A percentile compares a stretch with the other conserved stretches of the same genome.
Conservation (phyloP, 2,888 invertebrate species). For the Carabus problematicus region DNA sequence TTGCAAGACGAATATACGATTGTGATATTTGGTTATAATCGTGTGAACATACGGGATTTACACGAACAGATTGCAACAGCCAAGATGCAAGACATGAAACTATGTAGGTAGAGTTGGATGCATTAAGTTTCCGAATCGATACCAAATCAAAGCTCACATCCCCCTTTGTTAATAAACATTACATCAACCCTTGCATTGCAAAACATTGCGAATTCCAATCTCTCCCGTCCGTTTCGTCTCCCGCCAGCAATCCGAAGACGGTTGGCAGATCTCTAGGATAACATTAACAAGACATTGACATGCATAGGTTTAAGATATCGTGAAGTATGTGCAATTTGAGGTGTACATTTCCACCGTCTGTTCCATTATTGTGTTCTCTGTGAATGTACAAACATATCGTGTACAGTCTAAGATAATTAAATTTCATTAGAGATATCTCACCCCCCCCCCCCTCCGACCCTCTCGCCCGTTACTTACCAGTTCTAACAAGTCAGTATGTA, state of each 20-base stretch:
- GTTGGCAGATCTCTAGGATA: not conserved
- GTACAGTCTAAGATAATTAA: constrained; percentile 37
- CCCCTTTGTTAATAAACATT: too few species aligned
- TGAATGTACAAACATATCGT: too few species aligned
- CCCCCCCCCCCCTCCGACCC: not conserved
- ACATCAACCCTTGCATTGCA: not conserved
- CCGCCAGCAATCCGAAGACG: not conserved
- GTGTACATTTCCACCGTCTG: constrained; percentile 40
- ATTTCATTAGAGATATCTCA: constrained; percentile 34
- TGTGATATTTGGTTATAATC: too few species aligned
- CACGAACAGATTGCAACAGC: too few species aligned
- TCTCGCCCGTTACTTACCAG: not conserved
- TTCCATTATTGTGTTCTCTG: too few species aligned
- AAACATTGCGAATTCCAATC: not conserved
- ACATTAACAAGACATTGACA: constrained; percentile 30
- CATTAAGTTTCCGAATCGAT: not conserved
- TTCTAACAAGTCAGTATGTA: not conserved
- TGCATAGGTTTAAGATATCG: constrained; percentile 55
- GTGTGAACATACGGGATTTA: too few species aligned
- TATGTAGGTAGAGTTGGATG: too few species aligned
- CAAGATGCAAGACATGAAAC: too few species aligned
- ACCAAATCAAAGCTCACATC: not conserved
- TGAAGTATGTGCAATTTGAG: constrained; percentile 53
- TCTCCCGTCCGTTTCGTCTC: not conserved
- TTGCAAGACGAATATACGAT: too few species aligned